Percentiles rank a stretch among this genome's conserved stretches.
These are phyloP conservation scores for Paramisgurnus dabryanus DNA, from an alignment of 2,113 vertebrate genomes.

Conservation along the genomic window DNA sequence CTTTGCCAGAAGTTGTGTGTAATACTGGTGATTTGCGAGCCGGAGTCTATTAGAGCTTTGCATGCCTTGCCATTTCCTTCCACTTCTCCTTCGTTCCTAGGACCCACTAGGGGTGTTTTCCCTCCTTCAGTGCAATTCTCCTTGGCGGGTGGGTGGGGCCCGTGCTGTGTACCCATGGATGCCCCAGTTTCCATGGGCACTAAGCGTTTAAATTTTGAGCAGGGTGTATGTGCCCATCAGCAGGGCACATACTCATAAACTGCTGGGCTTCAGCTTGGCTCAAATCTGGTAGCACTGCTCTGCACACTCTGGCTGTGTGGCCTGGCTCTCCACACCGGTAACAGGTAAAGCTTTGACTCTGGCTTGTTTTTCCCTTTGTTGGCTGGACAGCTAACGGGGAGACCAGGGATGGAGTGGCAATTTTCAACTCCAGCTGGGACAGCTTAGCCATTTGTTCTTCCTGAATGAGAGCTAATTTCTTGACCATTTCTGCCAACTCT, in stretches of 20 bases:
- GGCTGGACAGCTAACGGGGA: not conserved
- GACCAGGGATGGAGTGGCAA: not conserved
- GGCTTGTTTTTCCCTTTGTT: not conserved
- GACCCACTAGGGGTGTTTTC: slow-evolving; percentile 27
- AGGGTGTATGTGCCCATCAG: slow-evolving; percentile 1
- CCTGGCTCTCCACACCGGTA: slow-evolving; percentile 12
- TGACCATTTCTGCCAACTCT: slow-evolving; percentile 42
- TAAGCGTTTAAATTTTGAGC: slow-evolving; percentile 43
- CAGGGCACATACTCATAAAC: not conserved
- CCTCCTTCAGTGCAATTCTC: not conserved
- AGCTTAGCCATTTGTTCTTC: slow-evolving; percentile 42
- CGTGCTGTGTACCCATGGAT: slow-evolving; percentile 39
- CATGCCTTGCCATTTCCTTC: slow-evolving; percentile 8
- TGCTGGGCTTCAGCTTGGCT: not conserved
- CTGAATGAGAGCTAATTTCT: slow-evolving; percentile 5
- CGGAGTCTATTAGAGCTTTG: not conserved
- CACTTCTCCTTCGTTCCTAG: slow-evolving; percentile 31
- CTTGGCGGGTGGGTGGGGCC: not conserved
- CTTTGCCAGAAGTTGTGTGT: slow-evolving; percentile 17
- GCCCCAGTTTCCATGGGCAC: slow-evolving; percentile 30
- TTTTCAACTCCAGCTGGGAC: slow-evolving; percentile 19
- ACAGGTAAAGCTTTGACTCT: not conserved
- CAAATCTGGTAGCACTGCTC: not conserved
- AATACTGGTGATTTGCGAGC: slow-evolving; percentile 26
- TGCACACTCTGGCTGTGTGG: not conserved